Evolutionary conservation across 2,888 invertebrate species (phyloP).

Genomic region (Scaeva pyrastri): DNA sequence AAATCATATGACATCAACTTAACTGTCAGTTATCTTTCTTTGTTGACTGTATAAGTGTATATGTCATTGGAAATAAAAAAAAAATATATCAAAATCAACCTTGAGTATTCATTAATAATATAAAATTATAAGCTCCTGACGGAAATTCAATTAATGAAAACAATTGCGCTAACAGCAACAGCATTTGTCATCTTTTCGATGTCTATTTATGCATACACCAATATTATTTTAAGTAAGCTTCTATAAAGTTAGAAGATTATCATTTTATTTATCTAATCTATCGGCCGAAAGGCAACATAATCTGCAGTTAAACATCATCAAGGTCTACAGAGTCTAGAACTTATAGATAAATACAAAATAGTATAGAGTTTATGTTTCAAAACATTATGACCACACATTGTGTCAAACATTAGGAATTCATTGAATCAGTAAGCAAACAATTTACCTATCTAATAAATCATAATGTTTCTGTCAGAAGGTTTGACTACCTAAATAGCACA

Average conservation of each 20-base stretch:
- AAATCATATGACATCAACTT: background rate
- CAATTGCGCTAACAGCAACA: constrained; percentile 32
- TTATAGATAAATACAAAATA: background rate
- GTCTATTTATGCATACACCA: background rate
- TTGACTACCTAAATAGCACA: constrained; percentile 32
- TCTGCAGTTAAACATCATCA: constrained; percentile 26
- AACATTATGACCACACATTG: background rate
- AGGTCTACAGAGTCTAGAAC: constrained; percentile 1
- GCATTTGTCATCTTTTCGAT: constrained; percentile 14
- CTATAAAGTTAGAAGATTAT: constrained; percentile 5
- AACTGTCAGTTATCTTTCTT: background rate
- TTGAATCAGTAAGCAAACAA: constrained; percentile 3
- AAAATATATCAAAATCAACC: constrained; percentile 22
- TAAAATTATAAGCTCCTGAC: constrained; percentile 22
- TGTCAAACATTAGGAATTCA: constrained; percentile 16
- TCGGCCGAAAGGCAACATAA: constrained; percentile 16
- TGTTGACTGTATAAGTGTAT: background rate
- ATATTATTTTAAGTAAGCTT: background rate
- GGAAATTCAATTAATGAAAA: constrained; percentile 49
- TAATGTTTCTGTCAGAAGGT: constrained; percentile 6
- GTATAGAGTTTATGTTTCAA: constrained; percentile 6
- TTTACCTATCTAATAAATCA: constrained; percentile 16
- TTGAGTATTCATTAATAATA: constrained; percentile 33
- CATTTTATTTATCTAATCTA: background rate
- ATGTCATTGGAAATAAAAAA: constrained; percentile 6